Base-by-base conservation (phyloP, 1,140 invertebrate genomes). In the Atta colombica region DNA sequence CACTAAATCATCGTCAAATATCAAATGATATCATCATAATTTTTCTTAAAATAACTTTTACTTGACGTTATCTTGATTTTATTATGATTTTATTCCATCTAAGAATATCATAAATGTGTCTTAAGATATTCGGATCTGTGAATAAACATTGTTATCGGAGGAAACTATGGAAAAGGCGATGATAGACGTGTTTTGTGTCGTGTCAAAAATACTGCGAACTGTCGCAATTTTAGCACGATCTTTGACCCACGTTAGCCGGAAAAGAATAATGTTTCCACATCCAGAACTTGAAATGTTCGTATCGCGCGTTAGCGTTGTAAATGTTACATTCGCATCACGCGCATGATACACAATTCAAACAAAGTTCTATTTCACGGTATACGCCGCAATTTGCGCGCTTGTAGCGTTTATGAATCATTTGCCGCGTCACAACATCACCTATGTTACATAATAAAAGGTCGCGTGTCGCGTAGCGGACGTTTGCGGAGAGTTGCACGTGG, bases 351-450 rank as follows among this genome's bases (percentile, higher is more conserved):
- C 80, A 75, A 51, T 84, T 74, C 69, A 84, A 82, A 72, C 78
- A 72, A 75, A 84, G 80, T 88, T 60, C 85, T 39, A n/a, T 51
- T 71, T 86, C 63, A 58, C 63, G 49, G 55, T 55, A 55, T 58
- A 61, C 63, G 85, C 14, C 39, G 78, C 85, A 89, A 86, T 87
- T 86, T 89, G 88, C 78, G 66, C 68, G 68, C 53, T 49, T 60
- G 80, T 74, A 61, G 18, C 68, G 18, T 60, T 82, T 84, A 63
- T 84, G 80, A 84, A 84, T 84, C 80, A 84, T 84, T 65, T 69
- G 69, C 80, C 69, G 69, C 69, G 80, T 84, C 80, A 74, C 80
- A 82, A 75, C 69, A 84, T 84, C 80, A 84, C 68, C 55, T 82
- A 74, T 14, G 55, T 84, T 84, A 61, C 55, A 51, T 84, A 84